These are phyloP conservation scores for Amiota mariae DNA, from an alignment of 2,888 invertebrate genomes.

Conservation along the genomic window DNA sequence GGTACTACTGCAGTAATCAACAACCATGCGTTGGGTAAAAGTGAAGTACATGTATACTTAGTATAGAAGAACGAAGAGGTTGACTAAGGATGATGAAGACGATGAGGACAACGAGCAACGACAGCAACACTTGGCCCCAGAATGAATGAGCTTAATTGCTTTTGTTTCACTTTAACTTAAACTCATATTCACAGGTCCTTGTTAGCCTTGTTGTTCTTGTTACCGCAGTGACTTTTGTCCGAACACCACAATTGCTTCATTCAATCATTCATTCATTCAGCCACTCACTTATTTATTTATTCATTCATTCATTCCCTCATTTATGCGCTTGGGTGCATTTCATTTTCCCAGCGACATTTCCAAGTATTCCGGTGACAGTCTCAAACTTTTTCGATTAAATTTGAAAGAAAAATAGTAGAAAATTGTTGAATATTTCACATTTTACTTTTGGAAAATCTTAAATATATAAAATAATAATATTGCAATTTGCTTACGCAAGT, in stretches of 20 bases:
- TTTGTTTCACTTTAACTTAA: conserved; percentile 20
- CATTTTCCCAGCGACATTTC: not conserved
- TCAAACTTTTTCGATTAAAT: not conserved
- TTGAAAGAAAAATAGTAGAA: not conserved
- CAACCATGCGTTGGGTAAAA: not conserved
- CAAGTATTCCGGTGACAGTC: not conserved
- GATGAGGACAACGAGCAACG: not conserved
- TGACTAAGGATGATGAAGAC: too few species aligned
- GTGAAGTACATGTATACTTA: too few species aligned
- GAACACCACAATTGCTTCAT: not conserved
- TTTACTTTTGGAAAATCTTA: not conserved
- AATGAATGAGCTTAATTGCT: conserved; percentile 23
- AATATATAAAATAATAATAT: not conserved
- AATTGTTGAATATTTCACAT: conserved; percentile 4
- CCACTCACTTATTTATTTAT: not conserved
- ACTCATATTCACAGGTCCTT: conserved; percentile 9
- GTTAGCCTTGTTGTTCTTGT: not conserved
- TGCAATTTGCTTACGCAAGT: conserved; percentile 2
- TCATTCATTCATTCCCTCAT: not conserved
- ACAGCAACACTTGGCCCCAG: conserved; percentile 25
- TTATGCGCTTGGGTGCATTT: not conserved
- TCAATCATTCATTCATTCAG: not conserved
- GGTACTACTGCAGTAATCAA: conserved; percentile 2
- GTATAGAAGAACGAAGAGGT: too few species aligned
- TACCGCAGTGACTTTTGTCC: not conserved